A percentile compares a stretch with the other conserved stretches of the same genome.
Evolutionary conservation across 1,140 invertebrate species (phyloP).

Genomic region (Grapholita molesta): DNA sequence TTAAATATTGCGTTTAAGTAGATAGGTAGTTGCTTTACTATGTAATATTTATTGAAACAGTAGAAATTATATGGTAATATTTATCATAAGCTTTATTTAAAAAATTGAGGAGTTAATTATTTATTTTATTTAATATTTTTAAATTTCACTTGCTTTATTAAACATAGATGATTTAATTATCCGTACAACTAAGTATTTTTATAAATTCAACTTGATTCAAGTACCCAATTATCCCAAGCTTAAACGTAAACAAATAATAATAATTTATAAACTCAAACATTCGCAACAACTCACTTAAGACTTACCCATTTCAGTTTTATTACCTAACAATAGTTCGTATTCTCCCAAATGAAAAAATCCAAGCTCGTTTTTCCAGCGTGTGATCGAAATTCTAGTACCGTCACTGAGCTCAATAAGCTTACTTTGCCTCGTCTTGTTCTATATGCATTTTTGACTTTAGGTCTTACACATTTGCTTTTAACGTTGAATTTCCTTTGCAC

Average conservation of each 20-base stretch:
- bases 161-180: no score
- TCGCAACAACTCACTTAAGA: not conserved
- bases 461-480: not conserved
- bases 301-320: not conserved
- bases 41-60: no score
- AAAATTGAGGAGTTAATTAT: no score
- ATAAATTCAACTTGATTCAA: no score
- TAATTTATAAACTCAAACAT: not conserved
- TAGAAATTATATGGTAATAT: no score
- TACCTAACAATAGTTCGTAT: not conserved
- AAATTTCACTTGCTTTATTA: no score
- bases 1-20: no score
- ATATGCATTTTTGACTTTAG: not conserved
- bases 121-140: no score
- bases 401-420: constrained; percentile 18
- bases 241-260: not conserved
- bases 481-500: not conserved
- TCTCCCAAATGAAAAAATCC: constrained; percentile 7
- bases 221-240: no score
- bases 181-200: no score
- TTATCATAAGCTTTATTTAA: no score
- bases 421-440: not conserved
- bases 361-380: not conserved
- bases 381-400: constrained; percentile 19
- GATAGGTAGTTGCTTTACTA: no score